Percentiles rank a stretch among this genome's conserved stretches.
phyloP scores from a whole-genome alignment of 1,140 invertebrate genomes.

The Aphelinus certus region DNA sequence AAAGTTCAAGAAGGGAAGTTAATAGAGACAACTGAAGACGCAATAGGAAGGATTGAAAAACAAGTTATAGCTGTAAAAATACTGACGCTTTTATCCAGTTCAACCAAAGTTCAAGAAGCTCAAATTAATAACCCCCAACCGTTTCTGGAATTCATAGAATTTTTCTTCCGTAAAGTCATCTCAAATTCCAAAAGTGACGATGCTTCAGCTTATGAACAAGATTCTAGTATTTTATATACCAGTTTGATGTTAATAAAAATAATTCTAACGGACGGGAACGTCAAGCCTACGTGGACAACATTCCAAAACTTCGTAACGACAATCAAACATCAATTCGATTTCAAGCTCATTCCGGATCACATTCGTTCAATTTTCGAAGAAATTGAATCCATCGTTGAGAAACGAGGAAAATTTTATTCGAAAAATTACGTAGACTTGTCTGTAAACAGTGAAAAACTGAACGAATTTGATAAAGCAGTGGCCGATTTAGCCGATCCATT shows the following conservation, averaged over 20 bases:
- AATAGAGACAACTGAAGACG: conserved; percentile 48
- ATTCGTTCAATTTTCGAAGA: conserved; percentile 56
- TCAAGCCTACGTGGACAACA: conserved; percentile 51
- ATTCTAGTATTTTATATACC: conserved; percentile 57
- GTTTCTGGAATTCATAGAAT: conserved; percentile 57
- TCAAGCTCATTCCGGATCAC: conserved; percentile 35
- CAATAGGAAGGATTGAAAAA: conserved; percentile 48
- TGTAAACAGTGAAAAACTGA: conserved; percentile 51
- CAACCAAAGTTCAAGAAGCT: conserved; percentile 54
- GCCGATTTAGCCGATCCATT: conserved; percentile 76
- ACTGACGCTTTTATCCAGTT: conserved; percentile 54
- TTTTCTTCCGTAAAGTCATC: conserved; percentile 45
- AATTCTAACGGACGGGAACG: conserved; percentile 52
- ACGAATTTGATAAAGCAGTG: conserved; percentile 72
- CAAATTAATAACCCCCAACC: conserved; percentile 55
- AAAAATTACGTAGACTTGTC: conserved; percentile 54
- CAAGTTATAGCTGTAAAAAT: conserved; percentile 55
- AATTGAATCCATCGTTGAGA: conserved; percentile 62
- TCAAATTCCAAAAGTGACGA: conserved; percentile 9
- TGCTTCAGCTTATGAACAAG: conserved; percentile 37
- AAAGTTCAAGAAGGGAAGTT: conserved; percentile 13
- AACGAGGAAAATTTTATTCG: conserved; percentile 53
- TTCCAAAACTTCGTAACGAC: conserved; percentile 65
- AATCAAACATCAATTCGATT: conserved; percentile 54
- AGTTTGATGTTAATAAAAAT: conserved; percentile 62